These are phyloP conservation scores for Penelope pileata DNA, from an alignment of 2,113 vertebrate genomes.

Conservation along the genomic window DNA sequence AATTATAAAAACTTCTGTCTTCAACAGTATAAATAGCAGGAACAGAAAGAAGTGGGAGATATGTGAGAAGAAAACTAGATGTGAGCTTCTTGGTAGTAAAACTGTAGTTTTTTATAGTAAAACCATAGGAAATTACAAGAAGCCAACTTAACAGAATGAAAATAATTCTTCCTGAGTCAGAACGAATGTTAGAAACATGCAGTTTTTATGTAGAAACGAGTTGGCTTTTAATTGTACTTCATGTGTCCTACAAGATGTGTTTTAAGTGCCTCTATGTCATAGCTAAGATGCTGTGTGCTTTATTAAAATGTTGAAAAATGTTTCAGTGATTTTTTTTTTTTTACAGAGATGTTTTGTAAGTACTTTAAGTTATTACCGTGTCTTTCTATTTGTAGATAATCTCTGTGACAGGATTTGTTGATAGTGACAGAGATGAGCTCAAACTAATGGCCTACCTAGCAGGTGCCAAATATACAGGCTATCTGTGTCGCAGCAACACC, in stretches of 20 bases:
- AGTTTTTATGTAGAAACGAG: not conserved
- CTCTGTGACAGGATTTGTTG: slow-evolving; percentile 95
- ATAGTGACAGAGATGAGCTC: slow-evolving; percentile 93
- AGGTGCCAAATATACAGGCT: slow-evolving; percentile 94
- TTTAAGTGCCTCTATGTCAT: not conserved
- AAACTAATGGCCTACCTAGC: slow-evolving; percentile 95
- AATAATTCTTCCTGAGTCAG: not conserved
- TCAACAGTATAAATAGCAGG: not conserved
- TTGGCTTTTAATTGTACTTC: not conserved
- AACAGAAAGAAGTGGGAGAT: not conserved
- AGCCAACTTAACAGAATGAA: not conserved
- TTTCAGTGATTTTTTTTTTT: too few relatives aligned
- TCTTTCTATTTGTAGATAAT: slow-evolving; percentile 83
- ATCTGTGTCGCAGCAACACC: slow-evolving; percentile 94
- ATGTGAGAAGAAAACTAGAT: not conserved
- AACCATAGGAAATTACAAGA: not conserved
- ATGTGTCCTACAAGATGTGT: not conserved
- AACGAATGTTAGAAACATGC: not conserved
- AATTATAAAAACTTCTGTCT: not conserved
- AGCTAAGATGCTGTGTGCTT: not conserved
- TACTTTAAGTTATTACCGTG: not conserved
- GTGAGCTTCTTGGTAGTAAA: not conserved
- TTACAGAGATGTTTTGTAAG: not conserved
- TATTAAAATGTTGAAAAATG: not conserved
- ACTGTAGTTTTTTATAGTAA: not conserved